Conservation (phyloP, 2,888 invertebrate genomes). For the Lycocerus yunnanus region DNA sequence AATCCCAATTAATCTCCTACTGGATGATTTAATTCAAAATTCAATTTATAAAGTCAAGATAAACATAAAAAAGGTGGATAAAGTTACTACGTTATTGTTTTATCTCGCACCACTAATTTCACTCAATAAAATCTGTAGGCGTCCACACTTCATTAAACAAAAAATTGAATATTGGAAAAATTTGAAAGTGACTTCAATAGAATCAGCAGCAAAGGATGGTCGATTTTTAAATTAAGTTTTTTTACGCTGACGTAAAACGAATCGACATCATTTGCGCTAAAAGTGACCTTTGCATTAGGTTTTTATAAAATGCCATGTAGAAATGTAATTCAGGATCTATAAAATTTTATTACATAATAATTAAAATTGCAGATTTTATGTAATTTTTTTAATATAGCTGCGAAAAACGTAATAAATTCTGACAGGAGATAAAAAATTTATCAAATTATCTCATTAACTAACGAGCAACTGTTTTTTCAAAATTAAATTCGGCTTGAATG, state of each 20-base stretch:
- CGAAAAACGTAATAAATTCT: background rate
- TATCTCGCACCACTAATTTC: background rate
- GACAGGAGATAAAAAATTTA: background rate
- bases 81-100: background rate
- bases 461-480: background rate
- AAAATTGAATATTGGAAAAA: background rate
- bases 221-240: background rate
- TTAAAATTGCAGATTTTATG: background rate
- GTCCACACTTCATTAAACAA: background rate
- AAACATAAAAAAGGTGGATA: background rate
- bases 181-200: background rate
- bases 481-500: background rate
- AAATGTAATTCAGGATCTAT: background rate
- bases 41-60: background rate
- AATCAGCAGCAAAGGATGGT: background rate
- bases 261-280: background rate
- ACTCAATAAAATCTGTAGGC: background rate
- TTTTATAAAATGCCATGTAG: background rate
- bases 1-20: background rate
- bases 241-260: background rate
- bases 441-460: background rate
- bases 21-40: background rate
- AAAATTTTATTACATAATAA: background rate
- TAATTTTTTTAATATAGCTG: background rate
- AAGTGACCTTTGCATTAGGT: background rate